Evolutionary conservation across 37 sponge, comb jelly and placozoan genomes (phyloP).

Genomic region (Lycopodina hypogea): DNA sequence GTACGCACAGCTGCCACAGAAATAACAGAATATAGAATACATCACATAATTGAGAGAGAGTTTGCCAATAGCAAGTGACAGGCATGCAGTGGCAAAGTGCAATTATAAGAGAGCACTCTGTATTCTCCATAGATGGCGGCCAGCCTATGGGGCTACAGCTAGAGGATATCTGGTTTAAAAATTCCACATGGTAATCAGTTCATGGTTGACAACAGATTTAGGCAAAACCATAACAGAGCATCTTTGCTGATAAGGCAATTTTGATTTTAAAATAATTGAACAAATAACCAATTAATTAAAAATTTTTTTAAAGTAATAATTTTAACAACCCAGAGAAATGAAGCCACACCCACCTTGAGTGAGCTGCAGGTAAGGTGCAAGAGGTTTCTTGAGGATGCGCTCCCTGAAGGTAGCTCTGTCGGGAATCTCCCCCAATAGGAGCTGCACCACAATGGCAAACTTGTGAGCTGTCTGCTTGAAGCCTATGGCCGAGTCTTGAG

Average conservation of each 20-base stretch:
- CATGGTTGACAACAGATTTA: too few species aligned
- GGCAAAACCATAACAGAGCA: too few species aligned
- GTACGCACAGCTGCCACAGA: constrained; percentile 68
- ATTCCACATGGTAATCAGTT: too few species aligned
- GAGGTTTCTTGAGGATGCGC: constrained; percentile 72
- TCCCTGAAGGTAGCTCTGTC: constrained; percentile 88
- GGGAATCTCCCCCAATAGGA: constrained; percentile 94
- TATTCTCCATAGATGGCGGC: too few species aligned
- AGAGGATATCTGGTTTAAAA: too few species aligned
- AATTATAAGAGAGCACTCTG: background rate
- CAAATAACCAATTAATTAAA: too few species aligned
- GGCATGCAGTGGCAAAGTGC: background rate
- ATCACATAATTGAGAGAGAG: background rate
- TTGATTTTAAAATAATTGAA: too few species aligned
- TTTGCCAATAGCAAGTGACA: background rate
- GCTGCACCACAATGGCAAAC: constrained; percentile 87
- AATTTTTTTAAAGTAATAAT: too few species aligned
- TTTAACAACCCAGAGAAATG: background rate
- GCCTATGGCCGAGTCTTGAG: constrained; percentile 90
- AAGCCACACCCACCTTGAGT: constrained; percentile 62
- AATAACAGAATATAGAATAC: background rate
- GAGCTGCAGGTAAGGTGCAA: constrained; percentile 87
- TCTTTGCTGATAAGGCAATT: too few species aligned
- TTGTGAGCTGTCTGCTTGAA: constrained; percentile 96
- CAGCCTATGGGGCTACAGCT: too few species aligned